Base-by-base conservation (phyloP, 1,140 invertebrate genomes). In the Heliconius eleuchia region DNA sequence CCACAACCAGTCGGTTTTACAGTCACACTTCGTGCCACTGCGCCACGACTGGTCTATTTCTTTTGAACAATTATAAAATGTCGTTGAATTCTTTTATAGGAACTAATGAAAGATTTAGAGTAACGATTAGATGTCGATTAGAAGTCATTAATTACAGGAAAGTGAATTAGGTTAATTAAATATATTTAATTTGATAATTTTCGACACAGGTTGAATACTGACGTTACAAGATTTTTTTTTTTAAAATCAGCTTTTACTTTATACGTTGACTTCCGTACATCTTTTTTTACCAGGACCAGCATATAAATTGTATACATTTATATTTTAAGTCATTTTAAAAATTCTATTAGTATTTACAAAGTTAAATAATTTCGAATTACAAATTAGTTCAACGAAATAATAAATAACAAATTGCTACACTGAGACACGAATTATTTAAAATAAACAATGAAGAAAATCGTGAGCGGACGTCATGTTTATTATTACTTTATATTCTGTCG, bases 371-470 rank as follows among this genome's bases (percentile, higher is more conserved):
- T 13, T 66, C 9, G 13, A 66, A 1, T 66, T 66, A 66, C 23
- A 66, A 66, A 66, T 66, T 30, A 66, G 23, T 11, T 66, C 60
- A 16, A 30, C 60, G 1, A 66, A 66, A 66, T 66, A 66, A 27
- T 66, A 27, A 27, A 66, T 66, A 66, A 66, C 4, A 66, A 11
- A 66, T 66, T 19, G 70, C 30, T 13, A 71, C 70, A 37, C 3
- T 72, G 71, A 39, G 37, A 72, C 37, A 39, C 71, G 30, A 72
- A 34, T 72, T 39, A 39, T 18, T 72, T 72, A 39, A 42, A 72
- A 52, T 74, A 50, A 27, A 42, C n/a, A 50, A 74, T 74, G 73
- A 74, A 75, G 52, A 75, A 23, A 75, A 39, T 75, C 74, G 55
- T 60, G 55, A 75, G 74, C 55, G 55, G 30, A 19, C 3, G n/a